These are phyloP conservation scores for Atlantisia rogersi DNA, from an alignment of 2,113 vertebrate genomes.

Conservation along the genomic window DNA sequence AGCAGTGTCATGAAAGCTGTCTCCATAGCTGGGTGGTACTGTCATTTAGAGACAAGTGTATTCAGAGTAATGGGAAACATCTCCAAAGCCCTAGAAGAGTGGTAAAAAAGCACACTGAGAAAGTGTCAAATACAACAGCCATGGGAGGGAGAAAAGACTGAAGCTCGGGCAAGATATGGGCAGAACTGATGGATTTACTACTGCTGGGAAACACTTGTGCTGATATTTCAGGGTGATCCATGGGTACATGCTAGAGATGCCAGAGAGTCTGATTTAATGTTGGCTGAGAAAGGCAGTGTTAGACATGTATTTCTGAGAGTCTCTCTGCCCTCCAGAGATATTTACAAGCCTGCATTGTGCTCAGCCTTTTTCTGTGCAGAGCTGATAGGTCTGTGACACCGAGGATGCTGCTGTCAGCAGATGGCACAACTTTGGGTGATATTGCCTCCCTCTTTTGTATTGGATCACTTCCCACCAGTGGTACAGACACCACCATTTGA, in stretches of 20 bases:
- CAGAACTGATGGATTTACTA: conserved; percentile 43
- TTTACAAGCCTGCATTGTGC: background rate
- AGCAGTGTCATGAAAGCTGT: background rate
- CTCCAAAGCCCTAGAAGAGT: background rate
- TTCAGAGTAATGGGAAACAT: background rate
- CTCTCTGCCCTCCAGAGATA: background rate
- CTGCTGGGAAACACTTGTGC: conserved; percentile 13
- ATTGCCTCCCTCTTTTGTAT: background rate
- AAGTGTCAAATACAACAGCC: background rate
- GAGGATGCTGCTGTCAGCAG: background rate
- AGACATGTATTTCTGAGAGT: background rate
- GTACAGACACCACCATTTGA: background rate
- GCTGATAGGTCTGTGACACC: background rate
- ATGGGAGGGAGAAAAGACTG: background rate
- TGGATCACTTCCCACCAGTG: background rate
- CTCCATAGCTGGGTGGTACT: background rate
- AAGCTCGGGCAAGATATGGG: background rate
- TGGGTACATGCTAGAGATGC: background rate
- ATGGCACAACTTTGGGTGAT: background rate
- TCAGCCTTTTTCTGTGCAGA: background rate
- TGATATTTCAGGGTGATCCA: conserved; percentile 9
- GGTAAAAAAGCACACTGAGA: background rate
- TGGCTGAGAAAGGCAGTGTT: background rate
- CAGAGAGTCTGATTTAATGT: background rate
- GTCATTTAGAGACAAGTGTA: background rate